These are phyloP conservation scores for Drosophila erecta DNA, from an alignment of 1,140 invertebrate genomes.

Conservation along the genomic window DNA sequence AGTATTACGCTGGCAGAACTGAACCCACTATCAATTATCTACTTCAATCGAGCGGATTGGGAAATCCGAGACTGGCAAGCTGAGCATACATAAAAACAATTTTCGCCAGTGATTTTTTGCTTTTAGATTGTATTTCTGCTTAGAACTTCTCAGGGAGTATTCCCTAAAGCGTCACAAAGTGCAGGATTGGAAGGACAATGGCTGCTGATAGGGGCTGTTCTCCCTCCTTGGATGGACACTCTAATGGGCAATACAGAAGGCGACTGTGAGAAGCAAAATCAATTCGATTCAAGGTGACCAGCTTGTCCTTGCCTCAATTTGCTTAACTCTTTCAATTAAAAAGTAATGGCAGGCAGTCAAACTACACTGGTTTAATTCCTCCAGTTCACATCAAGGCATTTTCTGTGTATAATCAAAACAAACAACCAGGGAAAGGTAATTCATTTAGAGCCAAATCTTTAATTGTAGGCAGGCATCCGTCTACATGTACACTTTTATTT, in stretches of 20 bases:
- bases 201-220: not conserved
- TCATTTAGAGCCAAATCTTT: no score
- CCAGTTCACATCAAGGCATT: not conserved
- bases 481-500: conserved; percentile 31
- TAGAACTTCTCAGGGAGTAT: not conserved
- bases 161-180: not conserved
- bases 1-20: not conserved
- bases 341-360: not conserved
- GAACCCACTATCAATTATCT: conserved; percentile 39
- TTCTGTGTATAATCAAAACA: conserved; percentile 1
- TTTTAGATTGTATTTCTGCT: not conserved
- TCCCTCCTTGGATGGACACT: not conserved
- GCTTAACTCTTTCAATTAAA: conserved; percentile 32
- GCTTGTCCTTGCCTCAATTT: conserved; percentile 15
- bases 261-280: conserved; percentile 5
- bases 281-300: conserved; percentile 26
- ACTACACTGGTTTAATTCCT: not conserved
- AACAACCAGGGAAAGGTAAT: not conserved
- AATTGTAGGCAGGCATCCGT: conserved; percentile 1
- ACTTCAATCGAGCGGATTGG: conserved; percentile 18
- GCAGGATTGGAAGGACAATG: conserved; percentile 5
- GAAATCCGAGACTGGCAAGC: not conserved
- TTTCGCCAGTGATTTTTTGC: not conserved
- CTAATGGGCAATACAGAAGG: not conserved
- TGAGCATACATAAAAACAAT: not conserved